phyloP scores from a whole-genome alignment of 1,140 invertebrate genomes.

The Chrysoperla carnea region DNA sequence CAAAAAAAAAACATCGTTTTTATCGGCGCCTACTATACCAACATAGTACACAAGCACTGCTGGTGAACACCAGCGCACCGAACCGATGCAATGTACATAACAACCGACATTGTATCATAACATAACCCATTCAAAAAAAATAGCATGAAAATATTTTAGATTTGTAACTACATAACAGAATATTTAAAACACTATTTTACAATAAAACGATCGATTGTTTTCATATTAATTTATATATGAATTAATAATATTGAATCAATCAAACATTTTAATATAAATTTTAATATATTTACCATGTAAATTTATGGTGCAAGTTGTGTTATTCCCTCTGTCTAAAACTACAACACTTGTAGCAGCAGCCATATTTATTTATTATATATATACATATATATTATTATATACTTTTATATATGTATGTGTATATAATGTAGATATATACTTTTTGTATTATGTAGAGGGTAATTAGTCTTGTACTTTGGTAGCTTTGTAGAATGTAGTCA shows the following conservation, averaged over 20 bases:
- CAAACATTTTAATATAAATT: constrained; percentile 4
- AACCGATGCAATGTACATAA: too few relatives aligned
- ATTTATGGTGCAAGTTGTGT: constrained; percentile 88
- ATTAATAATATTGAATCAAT: constrained; percentile 7
- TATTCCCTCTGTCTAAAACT: constrained; percentile 82
- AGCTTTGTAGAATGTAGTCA: too few relatives aligned
- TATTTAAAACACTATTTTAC: neutral
- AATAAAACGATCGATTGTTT: neutral
- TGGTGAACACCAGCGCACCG: too few relatives aligned
- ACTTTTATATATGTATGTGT: too few relatives aligned
- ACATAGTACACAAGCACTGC: too few relatives aligned
- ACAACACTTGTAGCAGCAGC: constrained; percentile 82
- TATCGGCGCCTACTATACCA: too few relatives aligned
- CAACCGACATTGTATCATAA: neutral
- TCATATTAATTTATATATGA: neutral
- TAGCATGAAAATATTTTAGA: neutral
- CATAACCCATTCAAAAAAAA: neutral
- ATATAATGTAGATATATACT: too few relatives aligned
- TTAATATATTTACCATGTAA: constrained; percentile 56
- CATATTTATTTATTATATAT: constrained; percentile 22
- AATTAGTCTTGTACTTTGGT: too few relatives aligned
- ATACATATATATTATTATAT: too few relatives aligned
- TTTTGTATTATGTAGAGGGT: too few relatives aligned
- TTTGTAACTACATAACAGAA: neutral
- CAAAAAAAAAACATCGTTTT: too few relatives aligned